Evolutionary conservation across 2,888 invertebrate species (phyloP).

Genomic region (Pediacus dermestoides): DNA sequence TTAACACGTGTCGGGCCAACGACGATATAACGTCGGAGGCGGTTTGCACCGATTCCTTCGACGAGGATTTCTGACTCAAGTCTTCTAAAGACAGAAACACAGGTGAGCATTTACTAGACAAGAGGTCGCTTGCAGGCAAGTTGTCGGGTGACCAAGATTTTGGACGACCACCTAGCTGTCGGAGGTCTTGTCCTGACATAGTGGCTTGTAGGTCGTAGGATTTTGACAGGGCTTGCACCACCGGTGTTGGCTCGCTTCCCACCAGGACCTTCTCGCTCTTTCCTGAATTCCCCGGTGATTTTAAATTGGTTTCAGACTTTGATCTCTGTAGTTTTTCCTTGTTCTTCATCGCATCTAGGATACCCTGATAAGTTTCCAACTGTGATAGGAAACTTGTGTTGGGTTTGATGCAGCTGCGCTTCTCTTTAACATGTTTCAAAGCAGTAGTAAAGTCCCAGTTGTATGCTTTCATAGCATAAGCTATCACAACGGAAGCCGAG

Average conservation of each 20-base stretch:
- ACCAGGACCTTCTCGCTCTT: conserved; percentile 53
- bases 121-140: conserved; percentile 57
- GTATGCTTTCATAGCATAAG: conserved; percentile 97
- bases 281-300: conserved; percentile 53
- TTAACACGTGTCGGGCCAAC: conserved; percentile 69
- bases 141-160: conserved; percentile 59
- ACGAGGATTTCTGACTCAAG: conserved; percentile 48
- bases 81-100: conserved; percentile 68
- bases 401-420: conserved; percentile 91
- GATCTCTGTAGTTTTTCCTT: conserved; percentile 88
- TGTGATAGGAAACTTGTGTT: conserved; percentile 93
- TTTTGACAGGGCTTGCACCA: conserved; percentile 54
- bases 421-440: conserved; percentile 83
- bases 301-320: conserved; percentile 88
- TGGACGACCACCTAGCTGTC: conserved; percentile 45
- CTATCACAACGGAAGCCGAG: conserved; percentile 96
- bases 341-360: conserved; percentile 91
- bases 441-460: conserved; percentile 91
- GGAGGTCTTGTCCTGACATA: conserved; percentile 41
- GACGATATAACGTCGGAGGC: conserved; percentile 28
- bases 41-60: conserved; percentile 34
- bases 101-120: conserved; percentile 49
- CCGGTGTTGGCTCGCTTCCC: conserved; percentile 59
- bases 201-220: conserved; percentile 30
- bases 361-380: conserved; percentile 86